Evolutionary conservation across 2,888 invertebrate species (phyloP).

Genomic region (Trachelus iudaicus): DNA sequence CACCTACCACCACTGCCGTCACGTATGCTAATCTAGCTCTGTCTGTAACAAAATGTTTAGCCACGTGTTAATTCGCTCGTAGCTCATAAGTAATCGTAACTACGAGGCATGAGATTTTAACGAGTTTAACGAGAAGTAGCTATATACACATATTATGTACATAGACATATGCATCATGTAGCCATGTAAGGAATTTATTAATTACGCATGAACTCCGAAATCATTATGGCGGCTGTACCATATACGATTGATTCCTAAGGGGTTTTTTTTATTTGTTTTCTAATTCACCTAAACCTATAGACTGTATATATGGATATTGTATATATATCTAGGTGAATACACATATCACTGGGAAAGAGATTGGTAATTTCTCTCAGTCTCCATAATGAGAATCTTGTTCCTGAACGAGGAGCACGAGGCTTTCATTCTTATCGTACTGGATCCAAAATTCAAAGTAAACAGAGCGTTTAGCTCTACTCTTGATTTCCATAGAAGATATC

Average conservation of each 20-base stretch:
- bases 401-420: conserved; percentile 32
- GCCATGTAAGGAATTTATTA: neutral
- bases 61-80: neutral
- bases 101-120: neutral
- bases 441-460: conserved; percentile 35
- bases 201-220: neutral
- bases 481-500: conserved; percentile 27
- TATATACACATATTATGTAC: neutral
- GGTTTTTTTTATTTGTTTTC: neutral
- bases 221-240: neutral
- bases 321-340: neutral
- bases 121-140: neutral
- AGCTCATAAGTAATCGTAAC: neutral
- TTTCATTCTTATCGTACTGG: conserved; percentile 19
- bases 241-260: neutral
- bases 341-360: neutral
- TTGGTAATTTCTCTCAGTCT: neutral
- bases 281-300: neutral
- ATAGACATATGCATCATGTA: neutral
- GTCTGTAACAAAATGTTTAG: conserved; percentile 32
- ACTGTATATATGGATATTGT: neutral
- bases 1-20: conserved; percentile 52
- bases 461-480: conserved; percentile 35
- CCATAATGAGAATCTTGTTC: conserved; percentile 15
- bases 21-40: conserved; percentile 48